Base-by-base conservation (phyloP, 1,140 invertebrate species). In the Mylabris phalerata region DNA sequence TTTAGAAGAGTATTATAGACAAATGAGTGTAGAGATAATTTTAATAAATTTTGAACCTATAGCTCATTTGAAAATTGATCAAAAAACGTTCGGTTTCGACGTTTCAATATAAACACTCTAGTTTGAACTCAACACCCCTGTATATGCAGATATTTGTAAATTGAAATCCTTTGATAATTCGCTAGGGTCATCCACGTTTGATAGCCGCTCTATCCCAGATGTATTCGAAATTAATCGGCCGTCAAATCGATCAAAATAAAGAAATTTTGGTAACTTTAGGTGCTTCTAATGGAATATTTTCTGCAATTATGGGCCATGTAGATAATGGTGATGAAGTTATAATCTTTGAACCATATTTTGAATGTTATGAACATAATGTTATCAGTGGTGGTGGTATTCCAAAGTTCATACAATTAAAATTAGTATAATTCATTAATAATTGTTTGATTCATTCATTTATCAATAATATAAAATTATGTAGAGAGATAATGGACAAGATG, bases 321-420 rank as follows among this genome's bases (percentile, higher is more conserved):
- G 87, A 88, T 65, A 80, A 80, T 45, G 92, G 90, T 1, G 87
- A 90, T 54, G 93, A 98, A 76, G 95, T 95, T 60, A 95, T 98
- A 60, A 93, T 99, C 27, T 95, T 99, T 60, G 97, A 99, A 74
- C 97, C 97, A 6, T 98, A 90, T 75, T 99, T 96, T 74, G 97
- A 99, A 73, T 98, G 95, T 71, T 99, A 99, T 73, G 90, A 90
- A 59, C 93, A 95, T 2, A 96, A 98, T 89, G 87, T 98, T 1
- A 82, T 78, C 66, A 83, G 85, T 65, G 92, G 92, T 38, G 93
- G 93, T 1, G 97, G 93, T 9, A 80, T 84, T 19, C 86, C 93
- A 1, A 86, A 85, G 50, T 98, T 90, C 73, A 90, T 98, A 59
- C 85, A 94, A 9, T 77, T 99, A 2, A 83, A 87, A 76, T 85